Percentiles rank a stretch among this genome's conserved stretches.
phyloP scores from a whole-genome alignment of 2,113 vertebrate genomes.

The Anolis sagrei region DNA sequence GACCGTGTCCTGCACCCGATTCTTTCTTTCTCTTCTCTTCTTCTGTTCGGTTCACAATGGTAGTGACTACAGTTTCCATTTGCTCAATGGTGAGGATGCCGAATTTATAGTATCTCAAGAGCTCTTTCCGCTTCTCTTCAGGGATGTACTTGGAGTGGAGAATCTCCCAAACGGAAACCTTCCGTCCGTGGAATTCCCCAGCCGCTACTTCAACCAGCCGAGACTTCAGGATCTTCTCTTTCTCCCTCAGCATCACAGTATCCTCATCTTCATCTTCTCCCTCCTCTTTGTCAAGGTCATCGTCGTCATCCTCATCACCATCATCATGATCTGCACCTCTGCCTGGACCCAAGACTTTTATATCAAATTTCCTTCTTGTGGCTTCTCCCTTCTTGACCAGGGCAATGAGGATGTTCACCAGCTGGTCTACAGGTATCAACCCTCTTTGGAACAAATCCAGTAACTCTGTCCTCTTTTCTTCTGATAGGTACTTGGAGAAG shows the following conservation, averaged over 20 bases:
- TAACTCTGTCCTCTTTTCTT: slow-evolving; percentile 52
- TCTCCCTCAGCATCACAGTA: not conserved
- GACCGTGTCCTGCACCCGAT: not conserved
- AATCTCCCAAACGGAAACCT: slow-evolving; percentile 65
- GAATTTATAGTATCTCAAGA: slow-evolving; percentile 72
- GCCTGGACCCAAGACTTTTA: rapidly evolving
- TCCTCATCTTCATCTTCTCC: slow-evolving; percentile 69
- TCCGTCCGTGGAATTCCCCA: slow-evolving; percentile 36
- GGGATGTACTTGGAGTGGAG: slow-evolving; percentile 58
- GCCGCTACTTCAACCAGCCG: not conserved
- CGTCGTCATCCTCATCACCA: too few species aligned
- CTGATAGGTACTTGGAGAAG: slow-evolving; percentile 7
- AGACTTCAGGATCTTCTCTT: not conserved
- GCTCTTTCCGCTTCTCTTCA: slow-evolving; percentile 69
- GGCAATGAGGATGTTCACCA: slow-evolving; percentile 15
- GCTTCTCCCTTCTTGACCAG: slow-evolving; percentile 35
- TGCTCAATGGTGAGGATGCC: slow-evolving; percentile 72
- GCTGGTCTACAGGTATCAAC: not conserved
- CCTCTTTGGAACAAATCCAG: slow-evolving; percentile 54
- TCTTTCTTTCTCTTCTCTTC: not conserved
- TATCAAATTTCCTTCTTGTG: rapidly evolving
- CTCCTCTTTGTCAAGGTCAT: slow-evolving; percentile 18
- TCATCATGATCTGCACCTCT: not conserved
- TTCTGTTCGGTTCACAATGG: slow-evolving; percentile 71
- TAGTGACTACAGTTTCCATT: slow-evolving; percentile 61